These are phyloP conservation scores for Brachynemurus nebulosus DNA, from an alignment of 2,888 invertebrate species.

Conservation along the genomic window DNA sequence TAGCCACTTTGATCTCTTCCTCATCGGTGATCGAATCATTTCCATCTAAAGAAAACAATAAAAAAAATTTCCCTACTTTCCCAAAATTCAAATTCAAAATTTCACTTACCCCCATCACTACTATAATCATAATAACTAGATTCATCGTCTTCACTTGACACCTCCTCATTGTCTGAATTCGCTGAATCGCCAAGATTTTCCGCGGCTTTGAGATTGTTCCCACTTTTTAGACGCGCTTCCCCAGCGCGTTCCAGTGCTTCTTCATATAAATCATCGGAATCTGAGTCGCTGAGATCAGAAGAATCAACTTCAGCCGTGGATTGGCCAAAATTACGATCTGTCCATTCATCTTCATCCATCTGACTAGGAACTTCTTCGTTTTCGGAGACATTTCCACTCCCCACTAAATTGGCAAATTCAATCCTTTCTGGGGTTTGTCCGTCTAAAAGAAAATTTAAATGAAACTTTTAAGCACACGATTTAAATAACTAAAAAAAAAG, in stretches of 20 bases:
- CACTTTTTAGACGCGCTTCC: slow-evolving; percentile 44
- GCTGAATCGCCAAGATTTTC: slow-evolving; percentile 24
- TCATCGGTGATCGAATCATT: slow-evolving; percentile 60
- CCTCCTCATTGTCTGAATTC: slow-evolving; percentile 23
- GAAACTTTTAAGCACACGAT: neutral
- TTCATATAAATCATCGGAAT: slow-evolving; percentile 48
- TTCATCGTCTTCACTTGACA: slow-evolving; percentile 31
- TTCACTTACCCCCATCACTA: slow-evolving; percentile 36
- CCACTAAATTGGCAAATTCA: slow-evolving; percentile 62
- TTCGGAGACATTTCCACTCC: slow-evolving; percentile 39
- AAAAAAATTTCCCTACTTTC: slow-evolving; percentile 1
- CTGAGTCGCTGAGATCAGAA: slow-evolving; percentile 42
- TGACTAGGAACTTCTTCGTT: slow-evolving; percentile 54
- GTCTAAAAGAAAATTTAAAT: slow-evolving; percentile 14
- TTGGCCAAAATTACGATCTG: slow-evolving; percentile 80
- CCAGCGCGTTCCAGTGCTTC: slow-evolving; percentile 41
- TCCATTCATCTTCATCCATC: slow-evolving; percentile 94
- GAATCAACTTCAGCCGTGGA: slow-evolving; percentile 56
- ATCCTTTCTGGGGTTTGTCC: slow-evolving; percentile 64
- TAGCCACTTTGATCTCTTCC: slow-evolving; percentile 51
- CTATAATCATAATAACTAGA: slow-evolving; percentile 35
- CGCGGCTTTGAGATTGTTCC: slow-evolving; percentile 37
- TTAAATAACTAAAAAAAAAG: neutral
- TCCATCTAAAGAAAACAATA: slow-evolving; percentile 43
- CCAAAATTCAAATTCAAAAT: no score